Evolutionary conservation across 2,888 invertebrate genomes (phyloP).

Genomic region (Philhelius pedissequus): DNA sequence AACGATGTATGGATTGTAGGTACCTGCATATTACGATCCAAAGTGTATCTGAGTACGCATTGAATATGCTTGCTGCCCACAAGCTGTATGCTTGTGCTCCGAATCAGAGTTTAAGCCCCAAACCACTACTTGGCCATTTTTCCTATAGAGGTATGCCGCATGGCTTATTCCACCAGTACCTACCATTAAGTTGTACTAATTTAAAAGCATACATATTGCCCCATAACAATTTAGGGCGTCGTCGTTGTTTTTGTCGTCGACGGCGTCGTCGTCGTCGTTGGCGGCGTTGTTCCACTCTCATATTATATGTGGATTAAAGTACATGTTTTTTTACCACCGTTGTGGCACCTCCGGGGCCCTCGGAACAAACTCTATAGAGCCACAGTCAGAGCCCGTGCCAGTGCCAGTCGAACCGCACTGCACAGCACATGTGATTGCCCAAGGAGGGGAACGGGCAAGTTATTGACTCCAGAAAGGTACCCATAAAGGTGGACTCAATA

Average conservation of each 20-base stretch:
- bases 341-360: constrained; percentile 16
- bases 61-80: constrained; percentile 31
- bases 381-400: too few species aligned
- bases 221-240: constrained; percentile 66
- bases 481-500: constrained; percentile 68
- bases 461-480: constrained; percentile 64
- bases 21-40: too few species aligned
- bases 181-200: constrained; percentile 68
- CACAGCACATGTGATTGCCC: not conserved
- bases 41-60: constrained; percentile 25
- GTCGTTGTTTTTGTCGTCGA: constrained; percentile 27
- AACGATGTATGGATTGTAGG: too few species aligned
- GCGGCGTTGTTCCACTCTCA: constrained; percentile 21
- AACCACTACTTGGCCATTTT: not conserved
- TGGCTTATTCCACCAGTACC: constrained; percentile 29
- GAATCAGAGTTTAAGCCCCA: constrained; percentile 5
- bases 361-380: not conserved
- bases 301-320: constrained; percentile 15
- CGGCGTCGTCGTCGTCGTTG: constrained; percentile 22
- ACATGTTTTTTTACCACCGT: constrained; percentile 16
- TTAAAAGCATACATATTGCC: constrained; percentile 68
- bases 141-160: too few species aligned
- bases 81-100: not conserved
- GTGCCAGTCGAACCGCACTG: not conserved
- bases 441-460: constrained; percentile 19